A percentile compares a stretch with the other conserved stretches of the same genome.
Conservation (phyloP, 2,113 vertebrate genomes). For the Chinchilla lanigera region DNA sequence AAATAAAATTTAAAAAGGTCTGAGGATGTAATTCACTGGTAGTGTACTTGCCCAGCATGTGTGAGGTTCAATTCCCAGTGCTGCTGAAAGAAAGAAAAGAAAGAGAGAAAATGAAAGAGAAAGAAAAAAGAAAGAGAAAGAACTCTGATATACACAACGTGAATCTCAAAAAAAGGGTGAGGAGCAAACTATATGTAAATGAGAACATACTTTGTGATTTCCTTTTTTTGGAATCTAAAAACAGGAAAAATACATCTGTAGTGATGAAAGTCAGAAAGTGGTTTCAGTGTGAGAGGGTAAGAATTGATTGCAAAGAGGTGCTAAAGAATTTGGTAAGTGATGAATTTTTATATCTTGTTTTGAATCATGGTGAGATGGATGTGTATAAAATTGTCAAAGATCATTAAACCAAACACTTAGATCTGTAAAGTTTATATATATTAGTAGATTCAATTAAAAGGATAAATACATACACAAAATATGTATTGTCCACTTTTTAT, state of each 20-base stretch:
- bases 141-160: not conserved
- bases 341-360: not conserved
- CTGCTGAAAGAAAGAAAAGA: not conserved
- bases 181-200: not conserved
- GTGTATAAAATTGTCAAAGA: not conserved
- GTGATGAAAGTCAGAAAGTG: not conserved
- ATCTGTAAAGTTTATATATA: not conserved
- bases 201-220: not conserved
- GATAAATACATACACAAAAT: not conserved
- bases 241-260: not conserved
- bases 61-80: not conserved
- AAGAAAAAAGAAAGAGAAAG: not conserved
- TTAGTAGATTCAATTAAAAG: conserved; percentile 3
- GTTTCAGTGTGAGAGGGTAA: not conserved
- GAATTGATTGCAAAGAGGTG: not conserved
- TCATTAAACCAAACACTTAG: conserved; percentile 8
- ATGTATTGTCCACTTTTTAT: not conserved
- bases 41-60: not conserved
- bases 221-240: conserved; percentile 1
- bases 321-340: not conserved
- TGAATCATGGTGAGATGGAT: not conserved
- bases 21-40: no score
- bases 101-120: no score
- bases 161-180: not conserved
- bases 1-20: no score